Conservation (phyloP, 2,888 invertebrate genomes). For the Muscina levida region DNA sequence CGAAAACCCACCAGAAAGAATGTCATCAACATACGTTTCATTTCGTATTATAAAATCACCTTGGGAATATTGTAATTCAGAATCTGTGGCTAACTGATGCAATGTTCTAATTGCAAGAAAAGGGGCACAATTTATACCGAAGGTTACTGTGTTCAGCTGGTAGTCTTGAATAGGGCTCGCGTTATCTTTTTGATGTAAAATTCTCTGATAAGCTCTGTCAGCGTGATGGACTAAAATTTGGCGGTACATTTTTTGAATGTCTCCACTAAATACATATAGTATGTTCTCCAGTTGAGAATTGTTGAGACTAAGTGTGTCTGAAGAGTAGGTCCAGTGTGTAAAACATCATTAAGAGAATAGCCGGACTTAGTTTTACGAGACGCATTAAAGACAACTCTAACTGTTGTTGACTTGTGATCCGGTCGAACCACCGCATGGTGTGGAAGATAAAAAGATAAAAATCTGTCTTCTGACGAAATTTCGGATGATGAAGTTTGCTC, state of each 20-base stretch:
- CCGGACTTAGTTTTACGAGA: too few species aligned
- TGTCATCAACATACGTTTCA: slow-evolving; percentile 39
- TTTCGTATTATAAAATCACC: slow-evolving; percentile 18
- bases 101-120: slow-evolving; percentile 62
- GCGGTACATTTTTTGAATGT: neutral
- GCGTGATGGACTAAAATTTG: neutral
- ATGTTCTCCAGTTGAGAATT: neutral
- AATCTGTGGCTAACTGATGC: slow-evolving; percentile 43
- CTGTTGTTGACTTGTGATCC: too few species aligned
- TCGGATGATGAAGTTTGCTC: neutral
- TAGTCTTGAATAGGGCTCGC: slow-evolving; percentile 58
- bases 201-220: neutral
- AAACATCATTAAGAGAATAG: too few species aligned
- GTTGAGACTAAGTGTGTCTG: neutral
- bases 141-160: too few species aligned
- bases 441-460: slow-evolving; percentile 9
- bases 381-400: too few species aligned
- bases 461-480: neutral
- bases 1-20: slow-evolving; percentile 6
- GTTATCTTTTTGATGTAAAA: neutral
- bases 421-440: too few species aligned
- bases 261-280: neutral
- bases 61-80: slow-evolving; percentile 24
- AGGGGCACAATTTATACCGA: too few species aligned
- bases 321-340: neutral